phyloP scores from a whole-genome alignment of 2,888 invertebrate genomes.

The Torymus texanus region DNA sequence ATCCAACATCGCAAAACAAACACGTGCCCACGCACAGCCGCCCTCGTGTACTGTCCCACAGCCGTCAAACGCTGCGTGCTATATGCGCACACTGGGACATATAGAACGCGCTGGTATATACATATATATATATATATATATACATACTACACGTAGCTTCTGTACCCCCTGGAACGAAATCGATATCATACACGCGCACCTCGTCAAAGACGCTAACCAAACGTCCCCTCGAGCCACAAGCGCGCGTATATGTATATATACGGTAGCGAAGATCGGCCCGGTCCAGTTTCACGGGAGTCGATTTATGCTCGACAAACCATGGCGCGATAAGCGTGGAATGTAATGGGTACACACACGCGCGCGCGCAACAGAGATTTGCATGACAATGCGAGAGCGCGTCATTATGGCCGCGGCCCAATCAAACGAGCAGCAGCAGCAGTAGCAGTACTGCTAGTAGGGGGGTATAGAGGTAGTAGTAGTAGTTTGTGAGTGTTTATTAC shows the following conservation, averaged over 20 bases:
- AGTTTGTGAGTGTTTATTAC: constrained; percentile 51
- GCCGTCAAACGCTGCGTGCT: no score
- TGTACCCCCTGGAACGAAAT: background rate
- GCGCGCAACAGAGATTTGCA: constrained; percentile 69
- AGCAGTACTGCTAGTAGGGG: no score
- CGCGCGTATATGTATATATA: no score
- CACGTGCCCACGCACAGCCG: no score
- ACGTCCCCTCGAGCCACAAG: constrained; percentile 36
- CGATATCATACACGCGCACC: constrained; percentile 9
- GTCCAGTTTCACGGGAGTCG: constrained; percentile 56
- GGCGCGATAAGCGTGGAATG: constrained; percentile 59
- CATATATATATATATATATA: background rate
- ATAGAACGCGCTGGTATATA: no score
- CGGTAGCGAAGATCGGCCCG: constrained; percentile 27
- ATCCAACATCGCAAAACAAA: no score
- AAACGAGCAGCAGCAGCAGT: constrained; percentile 60
- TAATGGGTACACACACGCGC: constrained; percentile 12
- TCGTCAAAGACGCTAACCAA: constrained; percentile 36
- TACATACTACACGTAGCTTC: background rate
- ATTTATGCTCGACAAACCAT: constrained; percentile 62
- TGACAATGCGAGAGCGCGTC: constrained; percentile 70
- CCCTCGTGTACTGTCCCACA: no score
- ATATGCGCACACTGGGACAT: no score
- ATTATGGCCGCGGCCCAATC: constrained; percentile 71
- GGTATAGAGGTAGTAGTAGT: background rate